Evolutionary conservation across 2,888 invertebrate genomes (phyloP).

Genomic region (Sphinx pinastri): DNA sequence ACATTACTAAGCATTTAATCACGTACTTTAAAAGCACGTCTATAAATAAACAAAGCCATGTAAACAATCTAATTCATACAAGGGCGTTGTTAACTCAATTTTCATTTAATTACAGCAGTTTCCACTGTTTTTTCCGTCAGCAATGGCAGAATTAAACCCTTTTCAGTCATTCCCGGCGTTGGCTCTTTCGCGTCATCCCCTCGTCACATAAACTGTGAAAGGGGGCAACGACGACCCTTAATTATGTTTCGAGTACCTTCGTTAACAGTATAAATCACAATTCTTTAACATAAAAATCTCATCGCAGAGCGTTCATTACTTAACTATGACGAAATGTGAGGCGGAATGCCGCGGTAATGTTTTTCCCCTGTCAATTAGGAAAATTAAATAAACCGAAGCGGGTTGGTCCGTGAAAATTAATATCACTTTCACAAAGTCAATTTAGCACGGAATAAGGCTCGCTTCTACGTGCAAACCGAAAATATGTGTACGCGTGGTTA

Average conservation of each 20-base stretch:
- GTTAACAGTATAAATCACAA: constrained; percentile 60
- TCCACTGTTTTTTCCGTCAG: constrained; percentile 26
- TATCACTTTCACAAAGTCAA: constrained; percentile 65
- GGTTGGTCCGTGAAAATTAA: constrained; percentile 66
- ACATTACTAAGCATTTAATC: constrained; percentile 1
- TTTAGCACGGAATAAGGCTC: constrained; percentile 51
- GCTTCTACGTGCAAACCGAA: constrained; percentile 41
- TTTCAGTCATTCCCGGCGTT: constrained; percentile 30
- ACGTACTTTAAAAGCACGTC: constrained; percentile 3
- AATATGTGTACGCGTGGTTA: constrained; percentile 44
- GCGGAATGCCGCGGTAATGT: constrained; percentile 52
- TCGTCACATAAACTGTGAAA: constrained; percentile 46
- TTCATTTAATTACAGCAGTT: constrained; percentile 38
- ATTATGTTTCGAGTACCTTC: constrained; percentile 60
- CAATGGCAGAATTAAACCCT: constrained; percentile 28
- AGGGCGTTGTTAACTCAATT: constrained; percentile 27
- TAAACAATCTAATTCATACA: constrained; percentile 18
- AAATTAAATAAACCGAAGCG: constrained; percentile 73
- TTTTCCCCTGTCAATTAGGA: constrained; percentile 70
- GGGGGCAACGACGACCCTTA: constrained; percentile 55
- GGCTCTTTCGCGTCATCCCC: constrained; percentile 36
- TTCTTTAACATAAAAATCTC: constrained; percentile 60
- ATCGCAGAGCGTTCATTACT: constrained; percentile 59
- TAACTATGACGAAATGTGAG: constrained; percentile 51
- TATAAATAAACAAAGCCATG: constrained; percentile 4